A percentile compares a stretch with the other conserved stretches of the same genome.
Evolutionary conservation across 1,140 invertebrate genomes (phyloP).

Genomic region (Panagrolaimus sp.): DNA sequence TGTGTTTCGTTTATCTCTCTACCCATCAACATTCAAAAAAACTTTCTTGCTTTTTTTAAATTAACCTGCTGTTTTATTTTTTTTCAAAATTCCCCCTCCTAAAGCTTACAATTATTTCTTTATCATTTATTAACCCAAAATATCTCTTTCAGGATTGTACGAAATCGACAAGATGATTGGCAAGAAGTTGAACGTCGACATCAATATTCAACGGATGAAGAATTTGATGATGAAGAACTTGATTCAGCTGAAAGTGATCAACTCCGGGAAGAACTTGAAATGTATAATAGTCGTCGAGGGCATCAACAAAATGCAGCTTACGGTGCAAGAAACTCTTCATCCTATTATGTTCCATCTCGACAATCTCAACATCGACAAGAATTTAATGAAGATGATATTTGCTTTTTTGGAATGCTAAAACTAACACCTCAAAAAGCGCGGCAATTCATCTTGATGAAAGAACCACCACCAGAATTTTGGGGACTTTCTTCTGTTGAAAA

Average conservation of each 20-base stretch:
- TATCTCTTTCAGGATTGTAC: slow-evolving; percentile 7
- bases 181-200: background rate
- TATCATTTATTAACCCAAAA: background rate
- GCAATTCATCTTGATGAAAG: slow-evolving; percentile 61
- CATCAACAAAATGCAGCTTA: too few species aligned
- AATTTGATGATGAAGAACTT: background rate
- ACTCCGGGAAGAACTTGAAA: background rate
- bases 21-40: background rate
- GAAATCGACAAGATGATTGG: slow-evolving; percentile 1
- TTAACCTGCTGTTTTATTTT: background rate
- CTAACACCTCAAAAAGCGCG: background rate
- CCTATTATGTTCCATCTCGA: too few species aligned
- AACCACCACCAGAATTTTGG: slow-evolving; percentile 77
- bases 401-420: background rate
- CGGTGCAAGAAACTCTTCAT: too few species aligned
- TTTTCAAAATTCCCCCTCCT: too few species aligned
- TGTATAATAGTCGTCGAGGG: too few species aligned
- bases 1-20: slow-evolving; percentile 12
- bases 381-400: background rate
- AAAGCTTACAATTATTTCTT: background rate
- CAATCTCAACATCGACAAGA: background rate
- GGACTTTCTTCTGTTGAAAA: slow-evolving; percentile 32
- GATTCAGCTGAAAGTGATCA: background rate
- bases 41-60: background rate
- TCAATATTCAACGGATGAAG: background rate